Evolutionary conservation across 2,888 invertebrate genomes (phyloP).

Genomic region (Tiphia femorata): DNA sequence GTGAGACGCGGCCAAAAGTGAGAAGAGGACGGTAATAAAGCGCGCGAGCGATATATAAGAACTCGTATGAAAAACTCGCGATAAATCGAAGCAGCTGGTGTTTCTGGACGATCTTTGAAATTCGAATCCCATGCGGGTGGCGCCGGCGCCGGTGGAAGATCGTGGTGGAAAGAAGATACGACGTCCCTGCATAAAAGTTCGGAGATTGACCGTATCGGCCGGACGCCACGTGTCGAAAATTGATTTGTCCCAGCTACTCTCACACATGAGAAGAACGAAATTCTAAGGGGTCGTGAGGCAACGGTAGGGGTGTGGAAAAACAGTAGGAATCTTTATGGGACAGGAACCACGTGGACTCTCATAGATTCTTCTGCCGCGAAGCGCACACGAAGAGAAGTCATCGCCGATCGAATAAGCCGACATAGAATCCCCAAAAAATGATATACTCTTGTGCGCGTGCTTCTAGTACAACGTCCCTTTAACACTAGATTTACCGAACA

Average conservation of each 20-base stretch:
- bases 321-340: not conserved
- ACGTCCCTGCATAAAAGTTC: conserved; percentile 10
- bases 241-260: conserved; percentile 13
- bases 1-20: too few relatives aligned
- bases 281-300: too few relatives aligned
- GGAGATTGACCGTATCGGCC: conserved; percentile 9
- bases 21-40: not conserved
- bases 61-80: not conserved
- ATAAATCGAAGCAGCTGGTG: conserved; percentile 16
- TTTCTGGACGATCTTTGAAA: conserved; percentile 7
- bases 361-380: not conserved
- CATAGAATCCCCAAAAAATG: too few relatives aligned
- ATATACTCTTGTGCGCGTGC: too few relatives aligned
- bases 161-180: conserved; percentile 2
- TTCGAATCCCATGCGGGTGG: conserved; percentile 14
- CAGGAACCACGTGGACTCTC: not conserved
- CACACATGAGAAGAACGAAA: not conserved
- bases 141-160: not conserved
- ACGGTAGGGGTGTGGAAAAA: not conserved
- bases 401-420: too few relatives aligned
- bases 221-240: conserved; percentile 21
- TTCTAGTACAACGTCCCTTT: too few relatives aligned
- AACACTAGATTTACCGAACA: too few relatives aligned
- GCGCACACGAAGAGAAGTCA: too few relatives aligned
- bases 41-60: conserved; percentile 2